These are phyloP conservation scores for Endomychus coccineus DNA, from an alignment of 2,888 invertebrate genomes.

Conservation along the genomic window DNA sequence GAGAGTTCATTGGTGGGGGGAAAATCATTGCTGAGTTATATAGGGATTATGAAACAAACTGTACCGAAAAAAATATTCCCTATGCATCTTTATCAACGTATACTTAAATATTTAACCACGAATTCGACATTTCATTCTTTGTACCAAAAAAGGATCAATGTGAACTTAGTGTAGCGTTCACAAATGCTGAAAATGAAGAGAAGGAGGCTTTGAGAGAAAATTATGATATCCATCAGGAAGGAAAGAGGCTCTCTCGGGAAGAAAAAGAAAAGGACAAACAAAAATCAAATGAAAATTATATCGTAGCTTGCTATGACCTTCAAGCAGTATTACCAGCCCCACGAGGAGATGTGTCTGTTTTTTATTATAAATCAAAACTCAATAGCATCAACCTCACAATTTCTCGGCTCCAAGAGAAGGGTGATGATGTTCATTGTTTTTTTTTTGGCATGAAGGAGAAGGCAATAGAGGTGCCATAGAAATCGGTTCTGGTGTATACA, in stretches of 20 bases:
- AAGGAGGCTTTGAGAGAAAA: conserved; percentile 6
- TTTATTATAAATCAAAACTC: conserved; percentile 2
- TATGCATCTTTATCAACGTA: conserved; percentile 23
- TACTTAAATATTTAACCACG: conserved; percentile 16
- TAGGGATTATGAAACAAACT: conserved; percentile 21
- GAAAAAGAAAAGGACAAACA: conserved; percentile 11
- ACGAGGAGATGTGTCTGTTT: conserved; percentile 3
- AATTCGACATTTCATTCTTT: conserved; percentile 4
- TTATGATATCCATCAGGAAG: conserved; percentile 9
- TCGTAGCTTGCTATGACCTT: conserved; percentile 23
- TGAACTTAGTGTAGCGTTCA: conserved; percentile 6
- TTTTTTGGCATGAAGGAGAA: too few species aligned
- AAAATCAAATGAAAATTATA: conserved; percentile 2
- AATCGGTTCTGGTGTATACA: too few species aligned
- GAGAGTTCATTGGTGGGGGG: conserved; percentile 22
- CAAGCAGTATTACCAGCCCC: conserved; percentile 25
- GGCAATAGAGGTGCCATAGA: too few species aligned
- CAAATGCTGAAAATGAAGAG: conserved; percentile 7
- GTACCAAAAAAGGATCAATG: conserved; percentile 17
- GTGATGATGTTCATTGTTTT: too few species aligned
- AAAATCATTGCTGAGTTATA: conserved; percentile 23
- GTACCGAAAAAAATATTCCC: conserved; percentile 13
- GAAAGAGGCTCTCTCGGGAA: conserved; percentile 8
- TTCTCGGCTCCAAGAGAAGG: conserved; percentile 7
- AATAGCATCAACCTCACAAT: conserved; percentile 15